Percentiles rank a stretch among this genome's conserved stretches.
Evolutionary conservation across 2,888 invertebrate species (phyloP).

Genomic region (Drosophila imparisetae): DNA sequence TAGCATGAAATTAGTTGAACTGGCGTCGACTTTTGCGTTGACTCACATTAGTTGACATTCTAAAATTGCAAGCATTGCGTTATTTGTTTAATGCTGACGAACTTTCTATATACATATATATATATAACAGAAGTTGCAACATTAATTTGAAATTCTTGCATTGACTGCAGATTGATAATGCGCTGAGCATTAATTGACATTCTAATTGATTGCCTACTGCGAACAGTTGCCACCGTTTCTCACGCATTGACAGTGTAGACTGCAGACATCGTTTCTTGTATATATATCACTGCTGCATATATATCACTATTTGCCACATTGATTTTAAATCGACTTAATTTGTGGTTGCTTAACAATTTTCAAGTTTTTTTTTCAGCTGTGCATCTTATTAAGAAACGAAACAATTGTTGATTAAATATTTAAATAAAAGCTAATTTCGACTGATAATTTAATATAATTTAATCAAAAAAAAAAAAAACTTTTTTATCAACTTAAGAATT

Average conservation of each 20-base stretch:
- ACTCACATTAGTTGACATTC: background rate
- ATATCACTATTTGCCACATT: background rate
- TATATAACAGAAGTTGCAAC: background rate
- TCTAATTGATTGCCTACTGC: background rate
- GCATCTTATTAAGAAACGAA: background rate
- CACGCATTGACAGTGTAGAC: background rate
- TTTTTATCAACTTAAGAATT: background rate
- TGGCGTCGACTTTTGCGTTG: background rate
- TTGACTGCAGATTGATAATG: background rate
- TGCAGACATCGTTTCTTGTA: background rate
- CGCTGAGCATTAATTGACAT: background rate
- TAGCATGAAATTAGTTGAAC: background rate
- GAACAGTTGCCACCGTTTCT: background rate
- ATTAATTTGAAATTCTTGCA: background rate
- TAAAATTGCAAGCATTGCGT: background rate
- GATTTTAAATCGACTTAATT: background rate
- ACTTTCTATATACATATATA: background rate
- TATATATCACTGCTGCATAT: background rate
- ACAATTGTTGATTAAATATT: background rate
- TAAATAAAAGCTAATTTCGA: background rate
- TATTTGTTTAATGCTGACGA: background rate
- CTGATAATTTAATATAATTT: background rate
- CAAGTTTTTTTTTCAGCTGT: background rate
- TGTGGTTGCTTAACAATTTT: background rate
- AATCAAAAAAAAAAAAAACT: no score